Conservation (phyloP, 2,113 vertebrate species). For the Chamaea fasciata region DNA sequence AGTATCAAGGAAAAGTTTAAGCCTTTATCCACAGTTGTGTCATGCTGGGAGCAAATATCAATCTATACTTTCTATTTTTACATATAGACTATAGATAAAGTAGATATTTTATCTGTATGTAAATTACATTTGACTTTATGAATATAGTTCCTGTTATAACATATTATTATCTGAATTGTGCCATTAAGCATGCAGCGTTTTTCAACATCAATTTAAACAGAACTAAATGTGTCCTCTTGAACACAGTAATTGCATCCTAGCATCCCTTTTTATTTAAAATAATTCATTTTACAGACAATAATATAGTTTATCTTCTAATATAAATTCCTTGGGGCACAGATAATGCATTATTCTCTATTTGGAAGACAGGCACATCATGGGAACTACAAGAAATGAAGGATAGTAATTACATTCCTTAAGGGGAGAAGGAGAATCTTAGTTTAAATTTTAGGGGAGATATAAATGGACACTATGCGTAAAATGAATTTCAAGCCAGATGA, state of each 20-base stretch:
- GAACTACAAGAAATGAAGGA: conserved; percentile 29
- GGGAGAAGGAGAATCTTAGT: background rate
- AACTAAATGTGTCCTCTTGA: conserved; percentile 33
- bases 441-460: conserved; percentile 10
- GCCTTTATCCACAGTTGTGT: background rate
- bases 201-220: conserved; percentile 35
- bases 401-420: conserved; percentile 40
- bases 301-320: conserved; percentile 41
- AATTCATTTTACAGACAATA: conserved; percentile 32
- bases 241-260: conserved; percentile 23
- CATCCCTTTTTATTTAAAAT: conserved; percentile 27
- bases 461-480: background rate
- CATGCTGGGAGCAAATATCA: background rate
- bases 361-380: conserved; percentile 7
- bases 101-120: conserved; percentile 1
- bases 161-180: conserved; percentile 34
- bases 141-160: conserved; percentile 2
- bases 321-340: conserved; percentile 34
- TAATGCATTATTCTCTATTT: conserved; percentile 40
- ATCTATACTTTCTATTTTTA: background rate
- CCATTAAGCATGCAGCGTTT: conserved; percentile 10
- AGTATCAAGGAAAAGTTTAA: background rate
- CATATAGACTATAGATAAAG: background rate
- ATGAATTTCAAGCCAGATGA: background rate
- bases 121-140: conserved; percentile 25